Conservation (phyloP, 1,140 invertebrate genomes). For the Dryas iulia region DNA sequence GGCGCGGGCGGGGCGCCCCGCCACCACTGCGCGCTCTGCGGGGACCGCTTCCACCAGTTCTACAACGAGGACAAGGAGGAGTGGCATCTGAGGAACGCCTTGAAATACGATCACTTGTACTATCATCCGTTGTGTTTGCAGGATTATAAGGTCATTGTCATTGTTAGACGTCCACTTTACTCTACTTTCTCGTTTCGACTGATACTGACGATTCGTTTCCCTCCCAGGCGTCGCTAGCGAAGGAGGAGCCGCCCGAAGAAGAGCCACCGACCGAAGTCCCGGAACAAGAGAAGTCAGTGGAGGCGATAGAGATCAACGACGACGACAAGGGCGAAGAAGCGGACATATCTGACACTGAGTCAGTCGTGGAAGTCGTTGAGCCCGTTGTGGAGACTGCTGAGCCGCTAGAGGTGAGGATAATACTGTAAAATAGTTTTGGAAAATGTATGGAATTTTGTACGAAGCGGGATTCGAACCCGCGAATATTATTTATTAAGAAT, state of each 20-base stretch:
- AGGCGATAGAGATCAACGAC: conserved; percentile 73
- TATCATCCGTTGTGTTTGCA: conserved; percentile 96
- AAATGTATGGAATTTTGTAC: no score
- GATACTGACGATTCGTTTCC: no score
- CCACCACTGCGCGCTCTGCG: conserved; percentile 91
- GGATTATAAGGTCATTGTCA: conserved; percentile 87
- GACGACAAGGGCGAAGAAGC: conserved; percentile 62
- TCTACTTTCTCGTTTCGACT: no score
- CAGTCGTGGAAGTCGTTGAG: conserved; percentile 78
- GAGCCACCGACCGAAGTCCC: conserved; percentile 51
- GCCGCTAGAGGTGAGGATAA: conserved; percentile 65
- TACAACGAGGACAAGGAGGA: conserved; percentile 97
- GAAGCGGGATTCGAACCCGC: no score
- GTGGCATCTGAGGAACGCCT: conserved; percentile 94
- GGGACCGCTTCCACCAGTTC: conserved; percentile 95
- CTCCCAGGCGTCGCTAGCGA: conserved; percentile 60
- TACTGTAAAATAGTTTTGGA: background rate
- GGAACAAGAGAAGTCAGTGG: conserved; percentile 51
- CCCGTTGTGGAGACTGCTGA: conserved; percentile 45
- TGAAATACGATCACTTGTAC: conserved; percentile 85
- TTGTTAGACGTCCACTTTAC: no score
- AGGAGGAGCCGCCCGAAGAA: conserved; percentile 63
- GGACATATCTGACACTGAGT: conserved; percentile 80
- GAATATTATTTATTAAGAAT: no score
- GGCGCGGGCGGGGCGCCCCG: conserved; percentile 81